Conservation (phyloP, 2,888 invertebrate genomes). For the Petrolisthes manimaculis region DNA sequence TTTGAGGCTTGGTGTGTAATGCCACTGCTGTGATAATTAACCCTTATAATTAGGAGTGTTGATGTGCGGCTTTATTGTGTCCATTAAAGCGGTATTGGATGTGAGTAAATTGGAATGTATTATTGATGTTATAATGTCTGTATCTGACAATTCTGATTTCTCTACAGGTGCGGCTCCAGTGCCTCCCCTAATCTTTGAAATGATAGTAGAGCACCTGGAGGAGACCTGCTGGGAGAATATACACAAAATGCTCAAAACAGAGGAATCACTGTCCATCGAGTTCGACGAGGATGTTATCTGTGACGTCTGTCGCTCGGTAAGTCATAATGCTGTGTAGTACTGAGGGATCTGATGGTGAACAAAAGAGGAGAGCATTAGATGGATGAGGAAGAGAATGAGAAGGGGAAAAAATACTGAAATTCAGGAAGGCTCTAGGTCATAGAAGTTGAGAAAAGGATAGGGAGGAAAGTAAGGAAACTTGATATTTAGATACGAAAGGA, state of each 20-base stretch:
- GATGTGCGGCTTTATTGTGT: too few species aligned
- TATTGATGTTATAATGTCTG: neutral
- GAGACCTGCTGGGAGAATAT: slow-evolving; percentile 94
- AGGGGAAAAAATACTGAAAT: too few species aligned
- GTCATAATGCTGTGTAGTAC: slow-evolving; percentile 67
- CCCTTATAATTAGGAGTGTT: too few species aligned
- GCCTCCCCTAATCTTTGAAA: slow-evolving; percentile 62
- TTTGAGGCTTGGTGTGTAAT: too few species aligned
- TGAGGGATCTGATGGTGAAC: neutral
- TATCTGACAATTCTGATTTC: neutral
- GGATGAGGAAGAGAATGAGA: neutral
- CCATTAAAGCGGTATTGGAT: too few species aligned
- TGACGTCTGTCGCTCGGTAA: slow-evolving; percentile 94
- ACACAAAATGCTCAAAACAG: slow-evolving; percentile 89
- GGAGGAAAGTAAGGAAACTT: too few species aligned
- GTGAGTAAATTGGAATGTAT: too few species aligned
- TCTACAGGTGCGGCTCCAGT: slow-evolving; percentile 63
- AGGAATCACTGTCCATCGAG: slow-evolving; percentile 94
- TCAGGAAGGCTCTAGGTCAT: too few species aligned
- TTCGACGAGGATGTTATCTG: slow-evolving; percentile 99
- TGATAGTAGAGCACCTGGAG: slow-evolving; percentile 89
- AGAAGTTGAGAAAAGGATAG: too few species aligned
- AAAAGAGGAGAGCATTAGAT: neutral
- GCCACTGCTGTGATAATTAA: too few species aligned
- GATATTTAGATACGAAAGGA: too few species aligned